A percentile compares a stretch with the other conserved stretches of the same genome.
These are phyloP conservation scores for Acridotheres tristis DNA, from an alignment of 2,797 vertebrate species.

Conservation along the genomic window DNA sequence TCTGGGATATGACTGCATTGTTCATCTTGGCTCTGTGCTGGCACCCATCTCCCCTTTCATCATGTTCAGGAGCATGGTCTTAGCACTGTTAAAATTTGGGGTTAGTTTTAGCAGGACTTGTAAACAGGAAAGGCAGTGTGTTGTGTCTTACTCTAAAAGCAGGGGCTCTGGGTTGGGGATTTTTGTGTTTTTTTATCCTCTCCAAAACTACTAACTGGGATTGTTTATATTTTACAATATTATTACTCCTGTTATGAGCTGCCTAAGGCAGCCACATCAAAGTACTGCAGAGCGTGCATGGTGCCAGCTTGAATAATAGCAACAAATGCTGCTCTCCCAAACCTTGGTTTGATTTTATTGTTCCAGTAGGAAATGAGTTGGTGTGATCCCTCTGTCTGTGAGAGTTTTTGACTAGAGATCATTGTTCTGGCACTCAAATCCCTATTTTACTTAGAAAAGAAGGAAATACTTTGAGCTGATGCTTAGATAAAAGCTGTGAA, in stretches of 20 bases:
- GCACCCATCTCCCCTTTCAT: background rate
- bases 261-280: constrained; percentile 75
- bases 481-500: constrained; percentile 57
- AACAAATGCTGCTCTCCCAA: constrained; percentile 55
- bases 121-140: background rate
- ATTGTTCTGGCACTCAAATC: constrained; percentile 62
- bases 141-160: background rate
- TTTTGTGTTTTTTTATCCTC: background rate
- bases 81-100: background rate
- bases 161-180: background rate
- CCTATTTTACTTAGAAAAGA: constrained; percentile 72
- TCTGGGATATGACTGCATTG: background rate
- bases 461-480: constrained; percentile 61
- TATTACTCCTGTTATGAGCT: constrained; percentile 65
- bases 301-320: constrained; percentile 48
- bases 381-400: constrained; percentile 49
- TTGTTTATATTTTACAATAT: constrained; percentile 70
- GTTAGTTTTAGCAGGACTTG: background rate
- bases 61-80: accelerated
- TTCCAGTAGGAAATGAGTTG: constrained; percentile 71
- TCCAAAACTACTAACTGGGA: constrained; percentile 46
- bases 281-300: background rate
- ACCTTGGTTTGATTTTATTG: constrained; percentile 71
- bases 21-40: background rate
- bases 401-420: constrained; percentile 53